A percentile compares a stretch with the other conserved stretches of the same genome.
Evolutionary conservation across 2,113 vertebrate species (phyloP).

Genomic region (Pelecanus crispus): DNA sequence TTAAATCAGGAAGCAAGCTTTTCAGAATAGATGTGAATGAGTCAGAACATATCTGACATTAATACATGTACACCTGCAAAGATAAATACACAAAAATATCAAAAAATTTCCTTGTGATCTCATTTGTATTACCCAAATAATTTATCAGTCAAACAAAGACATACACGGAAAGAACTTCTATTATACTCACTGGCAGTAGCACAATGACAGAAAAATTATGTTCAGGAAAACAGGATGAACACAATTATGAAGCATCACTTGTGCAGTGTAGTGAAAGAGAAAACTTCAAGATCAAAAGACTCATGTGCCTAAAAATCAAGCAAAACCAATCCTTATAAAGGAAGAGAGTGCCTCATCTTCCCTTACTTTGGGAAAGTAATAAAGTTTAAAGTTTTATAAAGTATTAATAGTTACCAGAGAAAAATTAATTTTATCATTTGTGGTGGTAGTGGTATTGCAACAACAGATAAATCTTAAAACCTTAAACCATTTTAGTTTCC

Average conservation of each 20-base stretch:
- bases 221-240: not conserved
- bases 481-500: not conserved
- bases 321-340: not conserved
- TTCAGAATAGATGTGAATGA: not conserved
- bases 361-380: too few species aligned
- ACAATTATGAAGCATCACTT: not conserved
- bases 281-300: not conserved
- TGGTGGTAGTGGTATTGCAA: not conserved
- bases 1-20: not conserved
- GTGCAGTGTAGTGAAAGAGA: not conserved
- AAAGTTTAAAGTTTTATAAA: not conserved
- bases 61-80: not conserved
- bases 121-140: not conserved
- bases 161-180: not conserved
- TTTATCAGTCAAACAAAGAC: not conserved
- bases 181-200: not conserved
- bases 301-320: not conserved
- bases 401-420: not conserved
- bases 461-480: not conserved
- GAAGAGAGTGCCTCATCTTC: not conserved
- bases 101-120: not conserved
- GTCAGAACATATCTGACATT: not conserved
- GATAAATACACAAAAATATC: not conserved
- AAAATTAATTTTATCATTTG: not conserved
- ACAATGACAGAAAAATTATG: not conserved